Base-by-base conservation (phyloP, 2,888 invertebrate genomes). In the Hypomecis atomaria region DNA sequence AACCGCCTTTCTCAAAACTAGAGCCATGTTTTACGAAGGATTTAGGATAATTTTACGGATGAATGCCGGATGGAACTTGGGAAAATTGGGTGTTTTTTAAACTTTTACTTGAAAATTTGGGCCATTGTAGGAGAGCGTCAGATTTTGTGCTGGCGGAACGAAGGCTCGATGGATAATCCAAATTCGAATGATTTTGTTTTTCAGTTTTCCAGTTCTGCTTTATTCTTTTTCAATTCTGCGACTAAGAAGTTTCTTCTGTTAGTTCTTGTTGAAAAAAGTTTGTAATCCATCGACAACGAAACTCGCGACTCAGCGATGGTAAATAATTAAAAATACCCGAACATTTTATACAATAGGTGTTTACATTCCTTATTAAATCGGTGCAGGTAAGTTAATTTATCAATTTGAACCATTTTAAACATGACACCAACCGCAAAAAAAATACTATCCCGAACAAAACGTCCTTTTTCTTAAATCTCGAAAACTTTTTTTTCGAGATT, bases 1-100 rank as follows among this genome's bases (percentile, higher is more conserved):
- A 65, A 86, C 83, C 33, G 87, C 84, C 71, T 89, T 90, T 71
- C 86, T 85, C 71, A 90, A 73, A 66, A 89, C 85, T 70, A 89
- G 73, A 72, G 90, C 89, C 90, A 90, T 90, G 66, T 77, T 86
- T 78, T 65, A 65, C 68, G 63, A 59, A 58, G 62, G 59, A 64
- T 71, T 66, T 44, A 38, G 36, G 53, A n/a, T 53, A 47, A 34
- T 47, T 54, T 60, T 54, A 33, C 9, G 6, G 40, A 37, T 69
- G 13, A 71, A 73, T 69, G 47, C 9, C 63, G 63, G 71, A 63
- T 67, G 61, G 44, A 65, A 79, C 76, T 80, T 79, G 77, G 61
- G 72, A 82, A 77, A 77, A 83, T 85, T 78, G 67, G 64, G 44
- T 52, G 60, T 62, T 70, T 72, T 66, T 65, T 70, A 67, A 54